These are phyloP conservation scores for Sciaenops ocellatus DNA, from an alignment of 2,797 vertebrate genomes.

Conservation along the genomic window DNA sequence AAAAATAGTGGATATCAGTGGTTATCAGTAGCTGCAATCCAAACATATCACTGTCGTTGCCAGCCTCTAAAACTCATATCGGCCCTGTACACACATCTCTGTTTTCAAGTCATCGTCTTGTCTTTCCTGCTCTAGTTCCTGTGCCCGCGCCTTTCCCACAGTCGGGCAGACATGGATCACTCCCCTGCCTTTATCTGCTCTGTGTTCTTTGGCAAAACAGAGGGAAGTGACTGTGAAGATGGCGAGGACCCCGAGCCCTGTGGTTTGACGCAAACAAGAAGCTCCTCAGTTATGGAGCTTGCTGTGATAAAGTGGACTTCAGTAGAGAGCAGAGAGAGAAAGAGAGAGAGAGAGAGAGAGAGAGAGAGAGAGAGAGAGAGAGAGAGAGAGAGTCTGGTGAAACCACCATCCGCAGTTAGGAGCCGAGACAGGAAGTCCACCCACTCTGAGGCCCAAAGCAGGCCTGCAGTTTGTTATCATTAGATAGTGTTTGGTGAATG, in stretches of 20 bases:
- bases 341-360: constrained; percentile 19
- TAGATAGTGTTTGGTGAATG: constrained; percentile 52
- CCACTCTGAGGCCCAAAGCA: constrained; percentile 66
- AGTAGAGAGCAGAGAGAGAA: constrained; percentile 30
- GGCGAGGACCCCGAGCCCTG: constrained; percentile 80
- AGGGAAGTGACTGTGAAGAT: constrained; percentile 91
- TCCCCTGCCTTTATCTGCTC: constrained; percentile 83
- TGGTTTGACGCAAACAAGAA: constrained; percentile 75
- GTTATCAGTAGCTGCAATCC: constrained; percentile 60
- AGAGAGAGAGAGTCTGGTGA: constrained; percentile 50
- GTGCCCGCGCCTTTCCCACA: constrained; percentile 89
- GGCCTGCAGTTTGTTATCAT: constrained; percentile 65
- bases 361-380: constrained; percentile 21
- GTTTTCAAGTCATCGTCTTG: constrained; percentile 76
- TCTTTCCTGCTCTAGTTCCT: constrained; percentile 79
- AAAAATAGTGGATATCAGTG: constrained; percentile 49
- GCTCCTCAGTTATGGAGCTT: constrained; percentile 58
- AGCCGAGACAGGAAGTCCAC: constrained; percentile 81
- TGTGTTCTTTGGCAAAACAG: constrained; percentile 92
- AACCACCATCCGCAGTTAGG: constrained; percentile 68
- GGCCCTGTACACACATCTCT: constrained; percentile 64
- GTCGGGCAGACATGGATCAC: constrained; percentile 78
- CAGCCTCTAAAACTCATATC: constrained; percentile 61
- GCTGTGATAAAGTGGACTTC: constrained; percentile 70
- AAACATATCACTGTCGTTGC: constrained; percentile 70